Evolutionary conservation across 92 coral and sea anemone genomes (phyloP).

Genomic region (Epizoanthus stellaris): DNA sequence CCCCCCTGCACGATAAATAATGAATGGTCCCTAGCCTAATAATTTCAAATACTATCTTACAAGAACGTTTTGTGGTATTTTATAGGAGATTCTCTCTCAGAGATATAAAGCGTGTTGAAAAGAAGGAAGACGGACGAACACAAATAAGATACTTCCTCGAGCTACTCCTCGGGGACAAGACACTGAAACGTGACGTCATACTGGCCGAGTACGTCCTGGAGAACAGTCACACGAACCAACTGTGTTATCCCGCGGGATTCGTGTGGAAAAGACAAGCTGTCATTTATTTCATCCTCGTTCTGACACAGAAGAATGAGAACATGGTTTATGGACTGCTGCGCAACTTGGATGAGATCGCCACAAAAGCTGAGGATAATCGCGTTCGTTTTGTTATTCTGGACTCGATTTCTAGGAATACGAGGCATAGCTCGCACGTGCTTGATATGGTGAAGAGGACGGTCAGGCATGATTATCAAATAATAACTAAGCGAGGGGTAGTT

Average conservation of each 20-base stretch:
- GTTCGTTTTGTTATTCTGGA: slow-evolving; percentile 25
- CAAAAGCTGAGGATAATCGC: neutral
- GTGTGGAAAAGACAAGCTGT: slow-evolving; percentile 23
- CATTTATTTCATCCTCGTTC: slow-evolving; percentile 12
- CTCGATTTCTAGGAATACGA: neutral
- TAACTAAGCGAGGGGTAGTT: neutral
- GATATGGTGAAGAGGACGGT: neutral
- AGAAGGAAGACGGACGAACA: slow-evolving; percentile 3
- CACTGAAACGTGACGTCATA: neutral
- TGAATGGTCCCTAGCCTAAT: too few relatives aligned
- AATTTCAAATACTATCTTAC: too few relatives aligned
- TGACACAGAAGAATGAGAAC: slow-evolving; percentile 8
- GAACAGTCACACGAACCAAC: neutral
- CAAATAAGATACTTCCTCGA: slow-evolving; percentile 15
- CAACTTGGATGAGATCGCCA: slow-evolving; percentile 14
- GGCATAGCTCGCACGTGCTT: neutral
- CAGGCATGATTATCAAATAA: neutral
- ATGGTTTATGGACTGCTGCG: slow-evolving; percentile 15
- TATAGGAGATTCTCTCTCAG: slow-evolving; percentile 12
- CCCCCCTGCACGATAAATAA: too few relatives aligned
- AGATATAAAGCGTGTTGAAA: slow-evolving; percentile 7
- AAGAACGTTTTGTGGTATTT: too few relatives aligned
- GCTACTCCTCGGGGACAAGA: slow-evolving; percentile 9
- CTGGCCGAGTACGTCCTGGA: slow-evolving; percentile 13
- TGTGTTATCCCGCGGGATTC: slow-evolving; percentile 19